Evolutionary conservation across 2,113 vertebrate genomes (phyloP).

Genomic region (Athene cunicularia): DNA sequence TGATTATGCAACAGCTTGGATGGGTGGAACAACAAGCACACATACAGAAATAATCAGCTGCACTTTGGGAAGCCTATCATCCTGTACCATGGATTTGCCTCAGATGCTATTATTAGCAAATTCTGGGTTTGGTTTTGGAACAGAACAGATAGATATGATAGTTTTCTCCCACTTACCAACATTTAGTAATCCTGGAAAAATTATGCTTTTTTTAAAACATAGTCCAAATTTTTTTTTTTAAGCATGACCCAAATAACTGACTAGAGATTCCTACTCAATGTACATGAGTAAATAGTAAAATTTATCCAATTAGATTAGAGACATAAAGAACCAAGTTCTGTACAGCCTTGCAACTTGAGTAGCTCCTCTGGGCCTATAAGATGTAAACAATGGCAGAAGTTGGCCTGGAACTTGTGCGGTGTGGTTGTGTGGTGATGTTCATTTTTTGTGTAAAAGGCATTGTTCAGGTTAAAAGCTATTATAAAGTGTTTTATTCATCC

Average conservation of each 20-base stretch:
- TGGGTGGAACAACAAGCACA: background rate
- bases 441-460: background rate
- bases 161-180: background rate
- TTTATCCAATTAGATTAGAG: background rate
- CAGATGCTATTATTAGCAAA: background rate
- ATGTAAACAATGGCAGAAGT: background rate
- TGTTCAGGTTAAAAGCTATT: background rate
- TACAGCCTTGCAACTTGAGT: background rate
- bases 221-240: background rate
- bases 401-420: background rate
- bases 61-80: background rate
- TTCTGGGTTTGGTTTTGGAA: background rate
- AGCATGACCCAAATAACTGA: background rate
- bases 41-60: background rate
- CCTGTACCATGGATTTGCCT: background rate
- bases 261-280: background rate
- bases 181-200: background rate
- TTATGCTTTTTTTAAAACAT: background rate
- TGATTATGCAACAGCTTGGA: slow-evolving; percentile 14
- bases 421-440: background rate
- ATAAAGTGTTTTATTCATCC: background rate
- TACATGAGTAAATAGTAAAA: background rate
- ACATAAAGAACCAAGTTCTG: background rate
- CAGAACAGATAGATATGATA: background rate
- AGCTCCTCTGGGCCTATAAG: background rate